Evolutionary conservation across 1,140 invertebrate genomes (phyloP), one percentile per base, ranked within the genome.

Genomic region (Zophobas atratus): DNA sequence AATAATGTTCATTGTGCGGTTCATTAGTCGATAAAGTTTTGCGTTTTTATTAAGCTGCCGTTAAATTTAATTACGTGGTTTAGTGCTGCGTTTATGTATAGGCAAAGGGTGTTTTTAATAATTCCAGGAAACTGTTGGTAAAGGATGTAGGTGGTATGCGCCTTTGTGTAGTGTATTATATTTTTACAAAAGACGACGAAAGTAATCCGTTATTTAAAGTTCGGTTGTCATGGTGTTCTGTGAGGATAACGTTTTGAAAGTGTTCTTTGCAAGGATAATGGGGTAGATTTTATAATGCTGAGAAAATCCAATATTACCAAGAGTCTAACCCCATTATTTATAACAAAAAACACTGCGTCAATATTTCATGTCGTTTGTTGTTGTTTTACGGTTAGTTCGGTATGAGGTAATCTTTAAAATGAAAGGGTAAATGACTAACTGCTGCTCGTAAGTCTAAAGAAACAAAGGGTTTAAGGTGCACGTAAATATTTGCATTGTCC

Each of bases 191-290:
- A 43, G 60, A 67, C 60, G 39, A 46, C 39, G 60, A 67, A 67
- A 67, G 60, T 67, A 67, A 67, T 67, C 60, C 60, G 39, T 67
- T 67, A 67, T 67, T 67, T 67, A 67, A 67, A 67, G 60, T 67
- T 67, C 60, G 60, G 60, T 67, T 67, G 60, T 67, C 60, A 67
- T 67, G 60, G 43, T 20, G 60, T 67, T 67, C 60, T 67, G 60
- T 43, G 60, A 67, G 60, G 60, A 67, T 67, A 67, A 67, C 60
- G 60, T 67, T 67, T 41, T 67, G 60, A 67, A 67, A 67, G 60
- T 67, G 60, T 67, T 41, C 60, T 43, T 67, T 67, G 20, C 8
- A n/a, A 41, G 60, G 60, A 67, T 67, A 67, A 67, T 67, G 60
- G 60, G 60, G 60, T 67, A 34, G 60, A 67, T 67, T 67, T 67